Base-by-base conservation (phyloP, 2,888 invertebrate genomes). In the Ashinkailepas kermadecensis region DNA sequence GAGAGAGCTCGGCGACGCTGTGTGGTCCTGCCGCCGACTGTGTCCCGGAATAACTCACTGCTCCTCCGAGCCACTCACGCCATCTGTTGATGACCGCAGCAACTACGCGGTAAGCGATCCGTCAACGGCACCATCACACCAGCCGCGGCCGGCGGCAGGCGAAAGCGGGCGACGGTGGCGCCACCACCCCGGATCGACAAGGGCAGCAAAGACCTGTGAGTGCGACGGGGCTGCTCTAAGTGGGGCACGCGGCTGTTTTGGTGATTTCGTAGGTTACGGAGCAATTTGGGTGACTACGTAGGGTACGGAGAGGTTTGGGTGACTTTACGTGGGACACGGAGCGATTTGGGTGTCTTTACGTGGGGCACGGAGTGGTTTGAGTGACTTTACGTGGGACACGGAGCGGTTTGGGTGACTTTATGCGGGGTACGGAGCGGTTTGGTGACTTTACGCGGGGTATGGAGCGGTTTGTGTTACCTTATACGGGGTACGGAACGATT, bases 181-280 rank as follows among this genome's bases (percentile, higher is more conserved):
- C 25, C 54, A 10, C 74, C 74, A 11, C 74, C 74, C 13, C 54
- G 56, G 15, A 74, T 74, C 21, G 74, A 56, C 18, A 74, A 74
- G 18, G 56, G 54, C 39, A 74, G 74, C 74, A 74, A 74, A 56
- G 54, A 74, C 21, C 21, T 74, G 74, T 74, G 56, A 74, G 74
- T 74, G 13, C 1, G 4, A n/a, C n/a, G n/a, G n/a, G n/a, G n/a
- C n/a, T n/a, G n/a, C n/a, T n/a, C n/a, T n/a, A n/a, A n/a, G n/a
- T n/a, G n/a, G n/a, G n/a, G n/a, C n/a, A n/a, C n/a, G n/a, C n/a
- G n/a, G n/a, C n/a, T n/a, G n/a, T n/a, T n/a, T n/a, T n/a, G n/a
- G n/a, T n/a, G n/a, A n/a, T n/a, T n/a, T n/a, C n/a, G n/a, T n/a
- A 23, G 21, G 6, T 62, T 18, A 15, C 18, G 3, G 64, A 11